A percentile compares a stretch with the other conserved stretches of the same genome.
These are phyloP conservation scores for Matsumyia berberina DNA, from an alignment of 2,888 invertebrate species.

Conservation along the genomic window DNA sequence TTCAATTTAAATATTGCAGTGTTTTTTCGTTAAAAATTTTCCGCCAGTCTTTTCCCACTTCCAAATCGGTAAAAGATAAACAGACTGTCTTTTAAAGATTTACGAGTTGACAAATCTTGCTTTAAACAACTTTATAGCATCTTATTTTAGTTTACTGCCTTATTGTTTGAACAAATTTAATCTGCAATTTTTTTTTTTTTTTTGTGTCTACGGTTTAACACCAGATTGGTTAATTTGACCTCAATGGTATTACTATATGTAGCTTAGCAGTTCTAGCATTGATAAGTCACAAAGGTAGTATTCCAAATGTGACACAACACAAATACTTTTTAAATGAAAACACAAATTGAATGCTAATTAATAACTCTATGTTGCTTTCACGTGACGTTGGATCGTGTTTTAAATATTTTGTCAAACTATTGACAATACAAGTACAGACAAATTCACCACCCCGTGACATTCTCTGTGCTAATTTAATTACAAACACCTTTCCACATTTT, in stretches of 20 bases:
- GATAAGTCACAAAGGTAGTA: constrained; percentile 1
- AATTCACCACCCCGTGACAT: constrained; percentile 53
- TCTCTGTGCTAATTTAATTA: constrained; percentile 63
- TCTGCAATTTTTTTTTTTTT: background rate
- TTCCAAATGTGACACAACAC: constrained; percentile 28
- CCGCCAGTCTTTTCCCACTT: background rate
- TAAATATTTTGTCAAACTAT: constrained; percentile 73
- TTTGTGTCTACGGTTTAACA: background rate
- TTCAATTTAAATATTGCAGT: background rate
- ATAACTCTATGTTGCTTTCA: constrained; percentile 63
- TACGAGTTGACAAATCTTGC: background rate
- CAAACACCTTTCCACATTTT: constrained; percentile 40
- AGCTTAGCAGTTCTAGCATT: constrained; percentile 12
- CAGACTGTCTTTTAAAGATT: constrained; percentile 3
- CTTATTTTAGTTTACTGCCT: background rate
- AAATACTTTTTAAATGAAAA: constrained; percentile 42
- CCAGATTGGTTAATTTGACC: constrained; percentile 25
- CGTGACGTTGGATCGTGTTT: constrained; percentile 68
- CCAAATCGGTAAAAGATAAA: background rate
- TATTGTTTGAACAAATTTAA: background rate
- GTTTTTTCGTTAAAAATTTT: background rate
- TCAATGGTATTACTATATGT: background rate
- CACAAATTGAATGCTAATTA: constrained; percentile 76
- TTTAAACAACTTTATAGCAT: background rate
- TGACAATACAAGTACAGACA: constrained; percentile 57